phyloP scores from a whole-genome alignment of 1,140 invertebrate species.

The Drosophila fuyamai region DNA sequence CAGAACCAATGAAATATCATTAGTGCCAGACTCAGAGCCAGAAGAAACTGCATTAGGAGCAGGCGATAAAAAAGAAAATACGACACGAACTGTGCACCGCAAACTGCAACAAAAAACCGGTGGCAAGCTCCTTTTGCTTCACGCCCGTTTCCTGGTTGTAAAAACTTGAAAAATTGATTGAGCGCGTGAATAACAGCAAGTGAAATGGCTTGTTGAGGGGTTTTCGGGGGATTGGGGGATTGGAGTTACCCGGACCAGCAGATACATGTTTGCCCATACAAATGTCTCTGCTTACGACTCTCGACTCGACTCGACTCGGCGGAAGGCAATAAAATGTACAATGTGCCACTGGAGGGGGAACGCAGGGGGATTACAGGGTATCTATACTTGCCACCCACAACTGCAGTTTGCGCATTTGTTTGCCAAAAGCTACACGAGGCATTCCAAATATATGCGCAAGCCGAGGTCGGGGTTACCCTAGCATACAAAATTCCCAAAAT shows the following conservation, averaged over 20 bases:
- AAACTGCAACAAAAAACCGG: background rate
- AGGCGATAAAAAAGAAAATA: background rate
- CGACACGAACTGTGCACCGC: slow-evolving; percentile 12
- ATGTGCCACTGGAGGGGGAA: slow-evolving; percentile 38
- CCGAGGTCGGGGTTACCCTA: background rate
- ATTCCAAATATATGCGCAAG: background rate
- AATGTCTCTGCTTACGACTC: slow-evolving; percentile 71
- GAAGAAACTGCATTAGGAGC: slow-evolving; percentile 22
- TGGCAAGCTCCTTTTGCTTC: background rate
- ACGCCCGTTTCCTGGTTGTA: slow-evolving; percentile 36
- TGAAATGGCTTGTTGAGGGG: slow-evolving; percentile 53
- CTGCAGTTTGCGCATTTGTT: slow-evolving; percentile 72
- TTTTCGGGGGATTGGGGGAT: background rate
- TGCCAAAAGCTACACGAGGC: slow-evolving; percentile 56
- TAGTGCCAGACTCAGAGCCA: slow-evolving; percentile 53
- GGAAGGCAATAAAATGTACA: slow-evolving; percentile 78
- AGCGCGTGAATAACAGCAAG: slow-evolving; percentile 81
- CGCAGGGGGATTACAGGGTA: background rate
- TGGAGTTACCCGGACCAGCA: background rate
- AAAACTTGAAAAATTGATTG: slow-evolving; percentile 83
- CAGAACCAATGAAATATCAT: slow-evolving; percentile 77
- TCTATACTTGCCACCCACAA: slow-evolving; percentile 5
- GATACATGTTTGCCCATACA: slow-evolving; percentile 68
- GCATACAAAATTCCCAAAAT: background rate
- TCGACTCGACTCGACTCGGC: slow-evolving; percentile 26